phyloP scores from a whole-genome alignment of 2,797 vertebrate species.

The Pelodytes ibericus region DNA sequence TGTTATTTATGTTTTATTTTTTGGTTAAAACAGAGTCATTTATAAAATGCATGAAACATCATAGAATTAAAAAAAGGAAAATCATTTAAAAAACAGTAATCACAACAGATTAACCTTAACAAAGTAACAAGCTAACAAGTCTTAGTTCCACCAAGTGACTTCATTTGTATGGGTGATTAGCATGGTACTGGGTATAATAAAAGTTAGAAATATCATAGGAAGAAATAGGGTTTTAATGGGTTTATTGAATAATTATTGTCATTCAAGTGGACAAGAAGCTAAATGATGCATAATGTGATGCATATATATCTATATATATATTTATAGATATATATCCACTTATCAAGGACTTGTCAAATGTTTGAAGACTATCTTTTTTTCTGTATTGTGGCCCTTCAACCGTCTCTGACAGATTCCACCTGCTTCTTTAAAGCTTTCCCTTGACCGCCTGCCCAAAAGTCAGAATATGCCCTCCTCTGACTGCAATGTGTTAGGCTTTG shows the following conservation, averaged over 20 bases:
- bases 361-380: background rate
- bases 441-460: background rate
- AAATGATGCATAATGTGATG: background rate
- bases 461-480: conserved; percentile 75
- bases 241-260: background rate
- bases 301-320: background rate
- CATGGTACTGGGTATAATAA: too few relatives aligned
- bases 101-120: too few relatives aligned
- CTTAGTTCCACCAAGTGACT: too few relatives aligned
- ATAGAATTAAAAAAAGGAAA: too few relatives aligned
- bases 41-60: too few relatives aligned
- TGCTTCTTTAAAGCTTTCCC: background rate
- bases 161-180: too few relatives aligned
- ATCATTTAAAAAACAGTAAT: too few relatives aligned
- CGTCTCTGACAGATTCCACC: background rate
- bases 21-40: too few relatives aligned
- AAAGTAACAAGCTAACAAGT: too few relatives aligned
- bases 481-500: conserved; percentile 83
- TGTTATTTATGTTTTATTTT: too few relatives aligned
- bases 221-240: background rate
- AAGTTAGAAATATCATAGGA: too few relatives aligned
- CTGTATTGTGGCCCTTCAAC: background rate
- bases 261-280: background rate
- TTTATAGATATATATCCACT: background rate
- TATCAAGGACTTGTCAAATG: background rate